Evolutionary conservation across 2,797 vertebrate species (phyloP), one percentile per base, ranked within the genome.

Genomic region (Champsocephalus gunnari): DNA sequence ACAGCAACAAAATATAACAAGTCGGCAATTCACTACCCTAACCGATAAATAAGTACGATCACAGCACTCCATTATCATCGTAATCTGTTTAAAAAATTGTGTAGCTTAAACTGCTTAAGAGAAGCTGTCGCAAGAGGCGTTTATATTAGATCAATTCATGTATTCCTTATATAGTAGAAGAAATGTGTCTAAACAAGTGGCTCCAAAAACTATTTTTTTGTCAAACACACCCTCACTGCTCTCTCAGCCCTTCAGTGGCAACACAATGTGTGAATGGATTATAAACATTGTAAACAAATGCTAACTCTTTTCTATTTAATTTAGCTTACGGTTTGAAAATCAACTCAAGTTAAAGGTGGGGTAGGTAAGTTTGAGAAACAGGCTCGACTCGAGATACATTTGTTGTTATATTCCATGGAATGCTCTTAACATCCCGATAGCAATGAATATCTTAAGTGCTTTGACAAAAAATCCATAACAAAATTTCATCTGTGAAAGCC

Each of bases 1-100:
- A 62, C 13, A 49, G 21, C 16, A 12, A 12, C 14, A 73, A 21
- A 80, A 70, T 49, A 38, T 59, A 62, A 24, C 38, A 53, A 57
- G 55, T n/a, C 16, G 34, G 24, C 32, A 41, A 71, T 14, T 16
- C 38, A 65, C 48, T 12, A 17, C 12, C 9, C 70, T 7, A 17
- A n/a, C 5, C 0, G 1, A 62, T 41, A 61, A 5, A 62, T 41
- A 61, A 7, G 38, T 12, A 44, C 17, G 21, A 60, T 56, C 45
- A 68, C 17, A 56, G 21, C 9, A 16, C 38, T 50, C 9, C 3
- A 41, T 65, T 17, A 13, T 44, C 57, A 19, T 24, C 14, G 50
- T 34, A 13, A 54, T 67, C 8, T 12, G 3, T 58, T 66, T 38
- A 1, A 57, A 51, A 68, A 61, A 64, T 51, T n/a, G 6, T 24